These are phyloP conservation scores for Acronicta leporina DNA, from an alignment of 2,888 invertebrate species.

Conservation along the genomic window DNA sequence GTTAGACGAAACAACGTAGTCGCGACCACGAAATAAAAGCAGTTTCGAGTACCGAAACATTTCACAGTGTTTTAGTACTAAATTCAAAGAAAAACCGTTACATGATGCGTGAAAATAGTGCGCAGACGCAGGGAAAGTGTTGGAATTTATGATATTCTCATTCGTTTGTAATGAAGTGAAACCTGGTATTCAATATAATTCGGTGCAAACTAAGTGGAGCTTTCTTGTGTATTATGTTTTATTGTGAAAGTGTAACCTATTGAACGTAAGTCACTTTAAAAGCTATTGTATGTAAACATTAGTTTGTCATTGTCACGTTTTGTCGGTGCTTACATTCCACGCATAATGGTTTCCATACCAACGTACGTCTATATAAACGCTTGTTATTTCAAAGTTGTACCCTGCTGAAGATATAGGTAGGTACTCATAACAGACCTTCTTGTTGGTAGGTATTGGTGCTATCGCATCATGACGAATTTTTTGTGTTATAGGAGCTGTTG, in stretches of 20 bases:
- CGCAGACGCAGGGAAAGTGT: slow-evolving; percentile 36
- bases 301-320: neutral
- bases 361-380: neutral
- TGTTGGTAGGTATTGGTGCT: no score
- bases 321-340: neutral
- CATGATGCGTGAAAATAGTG: slow-evolving; percentile 31
- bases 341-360: neutral
- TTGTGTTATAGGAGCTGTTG: no score
- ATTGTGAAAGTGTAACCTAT: slow-evolving; percentile 59
- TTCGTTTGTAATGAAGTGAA: slow-evolving; percentile 24
- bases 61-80: slow-evolving; percentile 13
- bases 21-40: slow-evolving; percentile 24
- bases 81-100: slow-evolving; percentile 5
- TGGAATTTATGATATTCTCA: slow-evolving; percentile 23
- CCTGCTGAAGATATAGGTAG: no score
- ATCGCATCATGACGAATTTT: no score
- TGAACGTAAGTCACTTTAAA: slow-evolving; percentile 55
- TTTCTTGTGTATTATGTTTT: slow-evolving; percentile 57
- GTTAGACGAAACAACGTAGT: slow-evolving; percentile 28
- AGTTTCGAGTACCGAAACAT: slow-evolving; percentile 28
- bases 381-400: no score
- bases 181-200: slow-evolving; percentile 34
- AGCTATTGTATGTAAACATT: slow-evolving; percentile 31
- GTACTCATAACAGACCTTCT: no score
- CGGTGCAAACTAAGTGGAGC: slow-evolving; percentile 31